Conservation (phyloP, 2,888 invertebrate species). For the Drosophila mayaguana region DNA sequence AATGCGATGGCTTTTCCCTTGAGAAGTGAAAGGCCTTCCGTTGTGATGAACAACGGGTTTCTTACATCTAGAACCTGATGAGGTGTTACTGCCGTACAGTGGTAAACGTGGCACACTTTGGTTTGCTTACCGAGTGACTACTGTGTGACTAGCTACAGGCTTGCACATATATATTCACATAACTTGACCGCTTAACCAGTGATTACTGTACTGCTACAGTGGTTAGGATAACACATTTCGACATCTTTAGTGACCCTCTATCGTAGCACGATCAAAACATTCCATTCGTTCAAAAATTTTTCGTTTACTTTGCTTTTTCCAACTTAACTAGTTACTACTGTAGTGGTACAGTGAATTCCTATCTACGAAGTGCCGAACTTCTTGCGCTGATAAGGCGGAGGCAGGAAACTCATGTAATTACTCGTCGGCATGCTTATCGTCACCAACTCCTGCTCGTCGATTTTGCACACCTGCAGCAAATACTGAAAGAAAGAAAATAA, state of each 20-base stretch:
- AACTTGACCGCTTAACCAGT: neutral
- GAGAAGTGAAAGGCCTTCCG: neutral
- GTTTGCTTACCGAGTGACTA: neutral
- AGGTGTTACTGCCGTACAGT: neutral
- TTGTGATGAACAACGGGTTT: no score
- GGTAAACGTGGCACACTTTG: neutral
- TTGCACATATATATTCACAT: neutral
- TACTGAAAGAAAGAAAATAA: slow-evolving; percentile 86
- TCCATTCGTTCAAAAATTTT: slow-evolving; percentile 20
- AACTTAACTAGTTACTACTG: slow-evolving; percentile 41
- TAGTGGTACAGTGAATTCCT: slow-evolving; percentile 3
- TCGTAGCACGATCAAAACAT: neutral
- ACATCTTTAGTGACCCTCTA: neutral
- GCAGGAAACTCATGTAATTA: slow-evolving; percentile 89
- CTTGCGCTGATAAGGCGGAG: slow-evolving; percentile 89
- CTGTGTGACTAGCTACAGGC: neutral
- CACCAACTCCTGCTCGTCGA: slow-evolving; percentile 90
- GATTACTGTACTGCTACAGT: neutral
- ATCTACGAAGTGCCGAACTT: slow-evolving; percentile 87
- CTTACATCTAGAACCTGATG: neutral
- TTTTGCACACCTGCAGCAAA: slow-evolving; percentile 89
- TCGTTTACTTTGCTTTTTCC: slow-evolving; percentile 22
- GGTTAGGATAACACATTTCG: neutral
- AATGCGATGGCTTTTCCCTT: neutral
- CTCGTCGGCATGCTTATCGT: slow-evolving; percentile 91